These are phyloP conservation scores for Platichthys stellatus DNA, from an alignment of 2,113 vertebrate species.

Conservation along the genomic window DNA sequence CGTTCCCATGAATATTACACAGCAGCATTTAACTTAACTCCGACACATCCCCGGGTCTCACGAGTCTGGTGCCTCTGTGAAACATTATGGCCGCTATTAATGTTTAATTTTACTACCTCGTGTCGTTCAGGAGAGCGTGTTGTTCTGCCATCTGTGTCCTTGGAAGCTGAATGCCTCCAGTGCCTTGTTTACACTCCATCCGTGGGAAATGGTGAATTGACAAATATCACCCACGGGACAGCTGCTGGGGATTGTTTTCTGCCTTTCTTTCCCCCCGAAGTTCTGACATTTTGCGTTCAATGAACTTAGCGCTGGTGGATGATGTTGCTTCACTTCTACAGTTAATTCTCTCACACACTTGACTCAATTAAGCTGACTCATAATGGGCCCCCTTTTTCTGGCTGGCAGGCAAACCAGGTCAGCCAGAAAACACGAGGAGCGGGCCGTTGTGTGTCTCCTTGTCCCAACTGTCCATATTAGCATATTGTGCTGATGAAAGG, in stretches of 20 bases:
- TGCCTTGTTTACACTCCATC: constrained; percentile 17
- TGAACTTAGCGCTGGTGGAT: neutral
- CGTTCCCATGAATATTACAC: constrained; percentile 57
- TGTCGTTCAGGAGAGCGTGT: constrained; percentile 53
- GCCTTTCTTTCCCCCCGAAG: neutral
- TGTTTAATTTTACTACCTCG: constrained; percentile 39
- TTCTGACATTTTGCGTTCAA: neutral
- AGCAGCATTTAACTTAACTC: constrained; percentile 25
- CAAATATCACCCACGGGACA: neutral
- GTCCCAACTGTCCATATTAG: constrained; percentile 2
- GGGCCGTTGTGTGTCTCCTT: constrained; percentile 31
- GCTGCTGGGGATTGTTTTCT: neutral
- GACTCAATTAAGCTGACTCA: constrained; percentile 57
- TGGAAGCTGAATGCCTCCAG: neutral
- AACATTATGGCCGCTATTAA: constrained; percentile 47
- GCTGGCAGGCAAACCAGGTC: constrained; percentile 71
- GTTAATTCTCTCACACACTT: constrained; percentile 14
- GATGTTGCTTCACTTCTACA: neutral
- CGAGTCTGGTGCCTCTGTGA: constrained; percentile 18
- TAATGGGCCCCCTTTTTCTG: constrained; percentile 55
- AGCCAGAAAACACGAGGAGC: constrained; percentile 61
- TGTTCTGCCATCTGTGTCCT: neutral
- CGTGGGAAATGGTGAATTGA: constrained; percentile 49
- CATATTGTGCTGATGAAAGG: neutral
- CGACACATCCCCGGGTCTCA: constrained; percentile 28